Percentiles rank a stretch among this genome's conserved stretches.
Evolutionary conservation across 30 jellyfish, hydroid and myxozoan genomes (phyloP).

Genomic region (Aurelia sp.): DNA sequence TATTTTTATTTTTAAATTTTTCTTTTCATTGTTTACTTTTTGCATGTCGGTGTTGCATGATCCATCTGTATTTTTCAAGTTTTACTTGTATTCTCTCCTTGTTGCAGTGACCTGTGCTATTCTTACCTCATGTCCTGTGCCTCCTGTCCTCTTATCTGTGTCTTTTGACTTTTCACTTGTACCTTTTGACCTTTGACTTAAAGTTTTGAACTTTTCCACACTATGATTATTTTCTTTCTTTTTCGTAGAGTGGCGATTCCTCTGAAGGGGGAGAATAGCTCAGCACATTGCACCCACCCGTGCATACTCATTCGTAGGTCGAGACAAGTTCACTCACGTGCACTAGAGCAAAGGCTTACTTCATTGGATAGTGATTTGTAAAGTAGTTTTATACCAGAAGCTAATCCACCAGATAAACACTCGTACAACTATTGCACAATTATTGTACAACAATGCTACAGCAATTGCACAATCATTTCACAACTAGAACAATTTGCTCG

Average conservation of each 20-base stretch:
- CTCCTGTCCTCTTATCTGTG: not conserved
- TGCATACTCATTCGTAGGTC: not conserved
- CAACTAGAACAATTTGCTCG: not conserved
- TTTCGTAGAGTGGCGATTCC: constrained; percentile 74
- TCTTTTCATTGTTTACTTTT: too few relatives aligned
- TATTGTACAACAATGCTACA: not conserved
- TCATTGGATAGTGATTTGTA: constrained; percentile 24
- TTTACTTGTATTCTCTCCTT: not conserved
- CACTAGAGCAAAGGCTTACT: constrained; percentile 24
- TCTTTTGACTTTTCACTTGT: not conserved
- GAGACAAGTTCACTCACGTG: constrained; percentile 9
- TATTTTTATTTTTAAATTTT: too few relatives aligned
- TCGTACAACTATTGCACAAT: constrained; percentile 30
- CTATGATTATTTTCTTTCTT: constrained; percentile 38
- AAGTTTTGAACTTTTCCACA: not conserved
- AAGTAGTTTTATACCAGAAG: constrained; percentile 13
- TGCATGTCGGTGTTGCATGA: too few relatives aligned
- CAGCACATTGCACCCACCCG: constrained; percentile 63
- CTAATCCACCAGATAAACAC: constrained; percentile 55
- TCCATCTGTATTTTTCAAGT: not conserved
- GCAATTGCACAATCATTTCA: not conserved
- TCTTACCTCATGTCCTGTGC: not conserved
- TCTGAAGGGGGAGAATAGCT: constrained; percentile 83
- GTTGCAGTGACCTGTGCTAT: not conserved
- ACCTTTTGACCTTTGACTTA: not conserved